Evolutionary conservation across 2,888 invertebrate species (phyloP).

Genomic region (Drosophila sordidula): DNA sequence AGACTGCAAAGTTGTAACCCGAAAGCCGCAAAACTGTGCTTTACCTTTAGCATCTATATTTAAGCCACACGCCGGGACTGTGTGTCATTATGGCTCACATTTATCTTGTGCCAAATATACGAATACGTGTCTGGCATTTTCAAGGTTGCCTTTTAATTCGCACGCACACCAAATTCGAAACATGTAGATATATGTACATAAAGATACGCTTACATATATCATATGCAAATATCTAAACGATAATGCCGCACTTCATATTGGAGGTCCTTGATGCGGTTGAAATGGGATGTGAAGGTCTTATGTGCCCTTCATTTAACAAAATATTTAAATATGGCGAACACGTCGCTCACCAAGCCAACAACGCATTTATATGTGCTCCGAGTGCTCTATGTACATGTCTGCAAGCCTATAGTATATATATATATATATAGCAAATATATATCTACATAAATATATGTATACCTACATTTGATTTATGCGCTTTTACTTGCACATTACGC

Average conservation of each 20-base stretch:
- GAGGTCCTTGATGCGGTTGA: conserved; percentile 54
- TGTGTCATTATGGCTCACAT: conserved; percentile 41
- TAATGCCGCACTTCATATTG: conserved; percentile 75
- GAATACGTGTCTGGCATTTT: conserved; percentile 73
- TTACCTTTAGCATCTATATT: conserved; percentile 41
- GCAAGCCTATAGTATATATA: conserved; percentile 3
- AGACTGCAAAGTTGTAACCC: conserved; percentile 23
- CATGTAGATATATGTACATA: conserved; percentile 10
- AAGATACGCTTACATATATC: conserved; percentile 30
- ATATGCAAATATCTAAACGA: conserved; percentile 70
- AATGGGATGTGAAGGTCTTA: conserved; percentile 42
- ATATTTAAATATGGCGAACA: conserved; percentile 70
- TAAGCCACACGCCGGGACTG: conserved; percentile 27
- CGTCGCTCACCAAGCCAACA: conserved; percentile 44
- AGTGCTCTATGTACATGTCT: conserved; percentile 3
- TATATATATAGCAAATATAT: background rate
- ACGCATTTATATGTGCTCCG: conserved; percentile 6
- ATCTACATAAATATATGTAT: conserved; percentile 2
- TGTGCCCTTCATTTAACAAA: conserved; percentile 62
- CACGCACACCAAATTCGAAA: conserved; percentile 32
- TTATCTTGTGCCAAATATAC: conserved; percentile 55
- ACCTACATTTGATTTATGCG: conserved; percentile 62
- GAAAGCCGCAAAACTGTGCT: conserved; percentile 18
- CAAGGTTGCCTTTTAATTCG: conserved; percentile 73
- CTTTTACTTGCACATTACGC: conserved; percentile 51